phyloP scores from a whole-genome alignment of 2,797 vertebrate genomes.

The Sphenodon punctatus region DNA sequence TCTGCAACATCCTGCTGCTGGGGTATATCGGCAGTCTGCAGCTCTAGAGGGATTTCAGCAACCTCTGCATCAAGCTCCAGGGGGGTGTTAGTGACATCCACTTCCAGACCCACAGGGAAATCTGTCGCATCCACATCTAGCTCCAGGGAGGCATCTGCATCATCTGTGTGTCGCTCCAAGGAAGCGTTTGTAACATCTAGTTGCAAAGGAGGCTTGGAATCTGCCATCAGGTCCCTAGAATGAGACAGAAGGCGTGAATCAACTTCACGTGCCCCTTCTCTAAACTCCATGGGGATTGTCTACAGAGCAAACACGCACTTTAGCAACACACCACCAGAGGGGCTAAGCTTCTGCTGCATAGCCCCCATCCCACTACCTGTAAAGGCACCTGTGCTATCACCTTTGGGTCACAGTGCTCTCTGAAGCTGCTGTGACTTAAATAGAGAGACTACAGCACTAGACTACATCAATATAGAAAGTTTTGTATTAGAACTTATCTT shows the following conservation, averaged over 20 bases:
- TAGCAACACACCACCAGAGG: too few relatives aligned
- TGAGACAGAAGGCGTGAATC: background rate
- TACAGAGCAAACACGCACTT: too few relatives aligned
- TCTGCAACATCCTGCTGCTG: rapidly evolving
- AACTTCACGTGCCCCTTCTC: background rate
- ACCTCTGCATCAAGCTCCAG: rapidly evolving
- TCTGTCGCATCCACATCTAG: background rate
- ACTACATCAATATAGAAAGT: too few relatives aligned
- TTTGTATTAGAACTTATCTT: too few relatives aligned
- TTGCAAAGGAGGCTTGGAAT: conserved; percentile 2
- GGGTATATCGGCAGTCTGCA: conserved; percentile 29
- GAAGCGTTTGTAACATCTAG: background rate
- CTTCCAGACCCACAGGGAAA: background rate
- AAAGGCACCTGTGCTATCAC: too few relatives aligned
- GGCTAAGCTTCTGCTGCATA: too few relatives aligned
- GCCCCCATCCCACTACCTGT: too few relatives aligned
- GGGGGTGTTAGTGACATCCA: background rate
- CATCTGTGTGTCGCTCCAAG: conserved; percentile 3
- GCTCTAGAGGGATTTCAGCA: background rate
- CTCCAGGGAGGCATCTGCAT: background rate
- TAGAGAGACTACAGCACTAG: too few relatives aligned
- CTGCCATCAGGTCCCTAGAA: conserved; percentile 67
- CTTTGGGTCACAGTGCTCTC: too few relatives aligned
- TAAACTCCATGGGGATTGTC: background rate
- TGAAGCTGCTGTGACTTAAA: too few relatives aligned